Evolutionary conservation across 2,888 invertebrate genomes (phyloP), one percentile per base, ranked within the genome.

Genomic region (Eupsilia transversa): DNA sequence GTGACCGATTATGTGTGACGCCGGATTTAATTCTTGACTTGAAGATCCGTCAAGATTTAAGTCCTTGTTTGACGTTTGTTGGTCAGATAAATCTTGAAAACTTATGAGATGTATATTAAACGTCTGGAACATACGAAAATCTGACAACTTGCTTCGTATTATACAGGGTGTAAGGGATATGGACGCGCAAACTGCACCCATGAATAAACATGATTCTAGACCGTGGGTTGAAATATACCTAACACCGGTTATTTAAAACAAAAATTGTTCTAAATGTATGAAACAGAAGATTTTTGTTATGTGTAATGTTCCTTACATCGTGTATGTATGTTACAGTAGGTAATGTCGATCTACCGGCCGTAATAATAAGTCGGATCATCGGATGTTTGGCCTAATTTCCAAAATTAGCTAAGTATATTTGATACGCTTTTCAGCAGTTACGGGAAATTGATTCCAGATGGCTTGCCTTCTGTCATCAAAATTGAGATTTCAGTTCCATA

Each of bases 1-100:
- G 74, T 79, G 79, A 86, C 79, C 71, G 79, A 85, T 82, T 78
- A 84, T 76, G 70, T 74, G 79, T 72, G 74, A 76, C 84, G 74
- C 76, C 60, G 61, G 70, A 72, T 68, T 74, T 80, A 72, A 74
- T 72, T 74, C 85, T 72, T 73, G 83, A 77, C 60, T 61, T 52
- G 20, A 9, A 63, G 63, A 67, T 69, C 57, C 77, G 27, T 56
- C 74, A 41, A 74, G 74, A 71, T 72, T 78, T 71, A 56, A 67
- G 67, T 82, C 33, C 20, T 46, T n/a, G 14, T 33, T 56, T 54
- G 60, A 72, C 71, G 49, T 35, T 80, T 33, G n/a, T 72, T 68
- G 23, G 4, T 27, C 33, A 63, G n/a, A 56, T 65, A 43, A 57
- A 74, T 41, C 54, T 64, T 43, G 73, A 35, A 5, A 43, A 23